Evolutionary conservation across 2,797 vertebrate genomes (phyloP).

Genomic region (Gephyroberyx darwinii): DNA sequence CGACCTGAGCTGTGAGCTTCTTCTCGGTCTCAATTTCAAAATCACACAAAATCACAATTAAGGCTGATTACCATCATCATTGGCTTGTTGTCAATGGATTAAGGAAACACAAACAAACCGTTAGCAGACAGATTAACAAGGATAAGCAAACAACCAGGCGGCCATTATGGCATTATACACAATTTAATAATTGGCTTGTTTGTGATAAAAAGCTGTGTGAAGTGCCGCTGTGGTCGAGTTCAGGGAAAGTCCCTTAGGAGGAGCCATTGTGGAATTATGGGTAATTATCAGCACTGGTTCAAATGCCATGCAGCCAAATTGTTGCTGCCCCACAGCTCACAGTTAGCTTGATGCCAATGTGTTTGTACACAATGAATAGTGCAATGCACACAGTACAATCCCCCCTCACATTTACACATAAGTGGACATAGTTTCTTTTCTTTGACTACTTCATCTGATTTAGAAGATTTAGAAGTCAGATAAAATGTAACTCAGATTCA

Average conservation of each 20-base stretch:
- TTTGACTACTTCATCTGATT: constrained; percentile 63
- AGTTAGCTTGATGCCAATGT: neutral
- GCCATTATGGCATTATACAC: constrained; percentile 47
- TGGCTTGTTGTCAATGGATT: constrained; percentile 58
- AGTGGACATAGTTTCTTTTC: constrained; percentile 37
- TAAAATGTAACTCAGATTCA: constrained; percentile 67
- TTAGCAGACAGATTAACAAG: constrained; percentile 58
- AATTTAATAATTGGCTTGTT: constrained; percentile 50
- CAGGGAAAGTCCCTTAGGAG: constrained; percentile 32
- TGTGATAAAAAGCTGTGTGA: constrained; percentile 33
- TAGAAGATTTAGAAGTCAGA: constrained; percentile 58
- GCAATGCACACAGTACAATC: constrained; percentile 16
- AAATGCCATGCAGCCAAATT: constrained; percentile 18
- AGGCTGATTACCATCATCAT: constrained; percentile 57
- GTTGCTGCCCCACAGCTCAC: constrained; percentile 4
- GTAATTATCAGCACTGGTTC: constrained; percentile 27
- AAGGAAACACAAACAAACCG: constrained; percentile 56
- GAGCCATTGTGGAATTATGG: constrained; percentile 25
- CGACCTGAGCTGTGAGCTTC: constrained; percentile 34
- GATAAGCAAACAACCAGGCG: constrained; percentile 57
- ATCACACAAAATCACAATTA: constrained; percentile 64
- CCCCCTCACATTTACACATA: constrained; percentile 55
- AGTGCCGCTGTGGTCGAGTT: constrained; percentile 19
- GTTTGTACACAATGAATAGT: constrained; percentile 19
- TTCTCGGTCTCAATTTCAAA: constrained; percentile 50